phyloP scores from a whole-genome alignment of 2,797 vertebrate genomes.

The Sternotherus odoratus region DNA sequence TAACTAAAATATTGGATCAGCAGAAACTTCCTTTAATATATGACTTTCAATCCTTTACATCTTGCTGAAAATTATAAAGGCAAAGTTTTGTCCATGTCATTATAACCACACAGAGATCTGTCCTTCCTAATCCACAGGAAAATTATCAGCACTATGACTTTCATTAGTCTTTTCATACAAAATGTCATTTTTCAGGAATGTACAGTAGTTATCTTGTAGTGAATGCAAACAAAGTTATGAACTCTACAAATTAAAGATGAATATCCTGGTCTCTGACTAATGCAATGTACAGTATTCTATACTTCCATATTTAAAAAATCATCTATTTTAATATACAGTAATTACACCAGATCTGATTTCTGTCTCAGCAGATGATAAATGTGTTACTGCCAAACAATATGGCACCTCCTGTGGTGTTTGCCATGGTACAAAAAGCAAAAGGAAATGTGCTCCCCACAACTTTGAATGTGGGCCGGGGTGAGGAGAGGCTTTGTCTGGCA shows the following conservation, averaged over 20 bases:
- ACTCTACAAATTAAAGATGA: constrained; percentile 76
- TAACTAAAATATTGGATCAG: constrained; percentile 52
- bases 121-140: constrained; percentile 32
- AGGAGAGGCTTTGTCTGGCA: not conserved
- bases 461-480: constrained; percentile 6
- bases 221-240: constrained; percentile 71
- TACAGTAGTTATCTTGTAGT: constrained; percentile 63
- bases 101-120: constrained; percentile 52
- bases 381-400: constrained; percentile 35
- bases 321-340: constrained; percentile 80
- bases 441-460: constrained; percentile 5
- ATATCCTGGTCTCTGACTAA: constrained; percentile 70
- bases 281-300: constrained; percentile 57
- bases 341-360: constrained; percentile 74
- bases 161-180: constrained; percentile 68
- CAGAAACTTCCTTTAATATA: constrained; percentile 38
- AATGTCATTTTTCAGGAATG: constrained; percentile 71
- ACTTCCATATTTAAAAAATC: constrained; percentile 74
- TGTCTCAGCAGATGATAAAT: constrained; percentile 58
- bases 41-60: constrained; percentile 13
- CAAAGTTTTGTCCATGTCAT: constrained; percentile 25
- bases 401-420: constrained; percentile 61
- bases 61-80: constrained; percentile 51
- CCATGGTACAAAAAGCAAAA: not conserved
- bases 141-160: constrained; percentile 69